phyloP scores from a whole-genome alignment of 2,113 vertebrate genomes.

The Gracilinanus agilis region DNA sequence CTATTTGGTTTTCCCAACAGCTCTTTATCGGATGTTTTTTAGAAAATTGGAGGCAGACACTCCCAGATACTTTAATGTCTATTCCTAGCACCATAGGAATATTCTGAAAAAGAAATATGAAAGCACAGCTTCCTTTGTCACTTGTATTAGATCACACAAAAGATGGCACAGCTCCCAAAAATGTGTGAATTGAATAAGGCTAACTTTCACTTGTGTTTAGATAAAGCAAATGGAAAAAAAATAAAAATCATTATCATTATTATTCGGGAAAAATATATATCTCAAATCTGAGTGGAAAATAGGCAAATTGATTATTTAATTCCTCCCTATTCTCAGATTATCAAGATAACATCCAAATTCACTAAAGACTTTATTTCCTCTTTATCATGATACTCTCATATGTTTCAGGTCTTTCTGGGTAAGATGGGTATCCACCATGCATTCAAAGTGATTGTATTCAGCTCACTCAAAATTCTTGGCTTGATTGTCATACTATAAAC shows the following conservation, averaged over 20 bases:
- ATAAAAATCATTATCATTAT: not conserved
- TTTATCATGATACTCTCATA: not conserved
- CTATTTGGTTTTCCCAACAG: not conserved
- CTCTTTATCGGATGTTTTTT: not conserved
- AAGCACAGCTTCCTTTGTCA: not conserved
- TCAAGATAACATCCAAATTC: not conserved
- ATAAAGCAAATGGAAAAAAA: not conserved
- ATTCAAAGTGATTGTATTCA: not conserved
- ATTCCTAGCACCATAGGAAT: not conserved
- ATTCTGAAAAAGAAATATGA: not conserved
- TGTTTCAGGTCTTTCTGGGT: not conserved
- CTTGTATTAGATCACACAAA: not conserved
- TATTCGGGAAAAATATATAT: not conserved
- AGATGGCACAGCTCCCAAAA: not conserved
- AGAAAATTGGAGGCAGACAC: not conserved
- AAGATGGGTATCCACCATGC: not conserved
- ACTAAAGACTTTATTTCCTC: not conserved
- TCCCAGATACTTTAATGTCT: not conserved
- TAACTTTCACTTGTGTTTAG: not conserved
- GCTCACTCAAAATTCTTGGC: not conserved
- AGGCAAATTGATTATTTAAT: not conserved
- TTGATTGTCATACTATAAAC: not conserved
- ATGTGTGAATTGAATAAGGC: not conserved
- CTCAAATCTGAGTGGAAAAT: not conserved
- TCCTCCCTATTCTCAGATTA: not conserved